Percentiles rank a stretch among this genome's conserved stretches.
Conservation (phyloP, 2,113 vertebrate genomes). For the Oncorhynchus kisutch region DNA sequence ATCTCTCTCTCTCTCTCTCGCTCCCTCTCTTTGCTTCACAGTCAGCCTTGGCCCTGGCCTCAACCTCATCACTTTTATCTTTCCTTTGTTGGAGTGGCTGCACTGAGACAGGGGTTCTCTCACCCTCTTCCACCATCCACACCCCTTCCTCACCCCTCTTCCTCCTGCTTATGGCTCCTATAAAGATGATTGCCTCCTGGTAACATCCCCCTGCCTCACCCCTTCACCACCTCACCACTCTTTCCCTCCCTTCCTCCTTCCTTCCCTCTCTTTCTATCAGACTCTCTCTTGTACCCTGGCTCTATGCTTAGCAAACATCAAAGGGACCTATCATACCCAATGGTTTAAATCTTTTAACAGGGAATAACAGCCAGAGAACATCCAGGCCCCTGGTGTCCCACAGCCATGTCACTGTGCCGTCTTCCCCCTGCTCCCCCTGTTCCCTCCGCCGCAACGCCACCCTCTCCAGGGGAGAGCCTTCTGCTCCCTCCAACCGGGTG, state of each 20-base stretch:
- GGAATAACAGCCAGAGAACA: conserved; percentile 98
- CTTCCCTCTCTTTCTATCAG: neutral
- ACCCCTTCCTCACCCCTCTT: conserved; percentile 72
- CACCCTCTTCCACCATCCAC: neutral
- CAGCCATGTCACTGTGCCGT: conserved; percentile 91
- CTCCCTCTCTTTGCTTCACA: conserved; percentile 68
- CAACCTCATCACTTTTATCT: conserved; percentile 81
- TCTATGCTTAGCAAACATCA: conserved; percentile 95
- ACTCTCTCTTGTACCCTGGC: neutral
- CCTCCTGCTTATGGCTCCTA: conserved; percentile 73
- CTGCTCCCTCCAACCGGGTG: conserved; percentile 62
- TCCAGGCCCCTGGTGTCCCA: conserved; percentile 89
- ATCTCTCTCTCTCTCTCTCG: conserved; percentile 37
- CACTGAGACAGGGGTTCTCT: conserved; percentile 75
- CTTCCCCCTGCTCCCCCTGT: conserved; percentile 39
- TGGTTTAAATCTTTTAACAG: conserved; percentile 99
- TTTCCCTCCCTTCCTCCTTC: conserved; percentile 20
- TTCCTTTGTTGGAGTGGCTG: conserved; percentile 78
- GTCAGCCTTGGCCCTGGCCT: conserved; percentile 80
- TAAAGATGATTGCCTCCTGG: conserved; percentile 83
- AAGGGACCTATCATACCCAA: conserved; percentile 95
- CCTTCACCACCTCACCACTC: conserved; percentile 52
- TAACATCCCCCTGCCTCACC: conserved; percentile 52
- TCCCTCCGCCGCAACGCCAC: conserved; percentile 62
- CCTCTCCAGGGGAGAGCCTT: conserved; percentile 74